Evolutionary conservation across 2,113 vertebrate species (phyloP), one percentile per base, ranked within the genome.

Genomic region (Anoura caudifer): DNA sequence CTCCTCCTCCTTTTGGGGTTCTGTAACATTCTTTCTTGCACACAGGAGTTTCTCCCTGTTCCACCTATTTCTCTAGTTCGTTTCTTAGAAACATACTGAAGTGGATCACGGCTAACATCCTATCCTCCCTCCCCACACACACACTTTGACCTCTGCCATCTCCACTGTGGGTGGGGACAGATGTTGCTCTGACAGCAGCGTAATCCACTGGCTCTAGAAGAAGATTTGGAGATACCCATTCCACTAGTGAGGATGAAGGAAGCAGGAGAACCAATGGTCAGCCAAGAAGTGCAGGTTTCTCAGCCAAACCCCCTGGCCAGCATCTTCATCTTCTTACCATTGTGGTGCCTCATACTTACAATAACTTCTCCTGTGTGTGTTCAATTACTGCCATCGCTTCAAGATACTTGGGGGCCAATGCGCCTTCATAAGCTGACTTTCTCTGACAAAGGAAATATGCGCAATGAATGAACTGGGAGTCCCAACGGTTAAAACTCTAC

Each of bases 321-420:
- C 14, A 5, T 50, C 33, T 87, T 61, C 5, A 22, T 24, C 31
- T 41, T 95, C 69, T 93, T 67, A 50, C 77, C 41, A 31, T 0
- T 4, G 8, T 31, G 36, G 17, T 4, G 3, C 52, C 33, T 85
- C 81, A 43, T 96, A 98, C 99, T 98, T 97, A 99, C 99, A 98
- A 59, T 41, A 99, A 97, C 69, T 99, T 98, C 61, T 89, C 94
- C 89, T 99, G 99, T 92, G 99, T 96, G 47, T 97, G 54, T 91
- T 97, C 98, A 86, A 99, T 83, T 22, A 98, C 87, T 88, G 95
- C 91, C 83, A 99, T 94, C n/a, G 98, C 97, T 96, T 98, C 98
- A 94, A 98, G 98, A 70, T 98, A 98, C 76, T 98, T 98, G 20
- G 97, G 96, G 76, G 98, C 98, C 3, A 76, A 69, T 0, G 98